Base-by-base conservation (phyloP, 2,888 invertebrate genomes). In the Parascotia fuliginaria region DNA sequence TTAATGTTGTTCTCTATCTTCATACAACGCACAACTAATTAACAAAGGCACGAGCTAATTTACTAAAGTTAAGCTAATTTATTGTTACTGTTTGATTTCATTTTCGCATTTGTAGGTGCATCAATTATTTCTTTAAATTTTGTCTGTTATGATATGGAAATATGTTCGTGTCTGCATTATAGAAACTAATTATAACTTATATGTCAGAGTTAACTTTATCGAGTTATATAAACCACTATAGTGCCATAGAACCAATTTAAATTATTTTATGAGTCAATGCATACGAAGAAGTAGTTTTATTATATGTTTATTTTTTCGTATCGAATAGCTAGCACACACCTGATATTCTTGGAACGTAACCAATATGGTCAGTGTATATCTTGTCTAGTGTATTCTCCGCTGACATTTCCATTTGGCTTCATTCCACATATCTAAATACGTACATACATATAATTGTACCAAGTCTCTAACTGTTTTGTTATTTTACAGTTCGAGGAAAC, bases 321-420 rank as follows among this genome's bases (percentile, higher is more conserved):
- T 12, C 5, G 6, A 31, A 9, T 7, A 7, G 13, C 19, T 19
- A 19, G 9, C 7, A 14, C 11, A 31, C 39, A 39, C 39, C 39
- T 39, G 28, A 28, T 15, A 9, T 39, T 28, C 28, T 28, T 39
- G 28, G 39, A 39, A 39, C 28, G 9, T 28, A n/a, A 27, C 39
- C 39, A 39, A 28, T 28, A 39, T 39, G 28, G 39, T 28, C 39
- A 39, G 28, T 15, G 39, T 39, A 28, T 39, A 14, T 39, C 28
- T 28, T 36, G n/a, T n/a, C 36, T 4, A 11, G 19, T 36, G 19
- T 36, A 36, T 39, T 28, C 15, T 19, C 14, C 15, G n/a, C 9
- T 39, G 39, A 39, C 39, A 39, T 39, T 39, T 39, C 14, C 39
- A 39, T 39, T 39, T 39, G 39, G 34, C 32, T 39, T 52, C 47